Evolutionary conservation across 2,888 invertebrate species (phyloP), one percentile per base, ranked within the genome.

Genomic region (Sialis fuliginosa): DNA sequence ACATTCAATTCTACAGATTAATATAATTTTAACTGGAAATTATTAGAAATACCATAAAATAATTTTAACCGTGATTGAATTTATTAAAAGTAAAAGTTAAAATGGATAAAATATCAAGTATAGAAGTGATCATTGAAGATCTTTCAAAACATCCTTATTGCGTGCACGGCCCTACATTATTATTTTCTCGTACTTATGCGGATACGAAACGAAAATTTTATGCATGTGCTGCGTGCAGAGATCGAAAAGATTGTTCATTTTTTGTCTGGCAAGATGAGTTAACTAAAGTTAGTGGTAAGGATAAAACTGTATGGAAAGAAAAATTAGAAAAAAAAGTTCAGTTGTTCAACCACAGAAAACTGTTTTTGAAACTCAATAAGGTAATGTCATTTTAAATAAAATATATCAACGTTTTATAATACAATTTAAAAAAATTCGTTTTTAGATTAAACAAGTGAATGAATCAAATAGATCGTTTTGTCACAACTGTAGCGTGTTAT

Each of bases 171-270:
- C 87, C 87, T 40, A 79, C 83, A 6, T 63, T 87, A 48, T 62
- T 84, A 46, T 87, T 87, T 68, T 74, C 76, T 22, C 62, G 63
- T 40, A 48, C 55, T 41, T 35, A 41, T 30, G 42, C 22, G 30
- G 55, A 53, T 9, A 51, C 52, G 22, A 66, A 70, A 46, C 68
- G 71, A 37, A 68, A 70, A 52, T 91, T 79, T 64, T 92, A 72
- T 63, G 81, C 83, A 1, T 93, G 92, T 62, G 79, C 92, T 0
- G 84, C 88, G 1, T 86, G 83, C 60, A 74, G 92, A 48, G 81
- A 86, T 57, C 72, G 80, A 51, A 84, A 83, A 57, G 71, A 79
- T 7, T 92, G 92, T 58, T 67, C 71, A 4, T 81, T 87, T 59
- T 81, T 77, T 55, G 69, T 81, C 31, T 66, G 64, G 58, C 66